Evolutionary conservation across 2,888 invertebrate genomes (phyloP), one percentile per base, ranked within the genome.

Genomic region (Catocala sponsa): DNA sequence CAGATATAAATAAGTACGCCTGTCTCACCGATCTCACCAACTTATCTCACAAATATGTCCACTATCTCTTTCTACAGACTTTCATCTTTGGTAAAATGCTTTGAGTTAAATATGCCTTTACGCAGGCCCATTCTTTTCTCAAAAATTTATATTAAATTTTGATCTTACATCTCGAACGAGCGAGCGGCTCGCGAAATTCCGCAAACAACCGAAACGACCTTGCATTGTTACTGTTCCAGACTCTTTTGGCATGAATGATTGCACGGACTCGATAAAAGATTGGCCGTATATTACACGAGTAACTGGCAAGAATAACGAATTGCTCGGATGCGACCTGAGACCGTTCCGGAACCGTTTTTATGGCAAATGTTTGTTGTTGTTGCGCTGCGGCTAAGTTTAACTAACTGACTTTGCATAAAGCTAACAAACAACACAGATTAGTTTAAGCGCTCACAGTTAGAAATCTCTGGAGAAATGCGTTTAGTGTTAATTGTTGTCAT

Each of bases 1-100:
- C 79, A 67, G 86, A 86, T 88, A 90, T 89, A 90, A 90, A 91
- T 90, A 90, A 85, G 84, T 78, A 69, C 76, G 72, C 65, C 82
- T 79, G 84, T 82, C 84, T 78, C 78, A 75, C 74, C 75, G 83
- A 83, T 86, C 81, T 83, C 78, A 75, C 77, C 80, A 80, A 86
- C 86, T 86, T 86, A 88, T 88, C 84, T 85, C 74, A 76, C 79
- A 82, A 86, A 86, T 85, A 81, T 78, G 77, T 79, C 72, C 74
- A 72, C 69, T 80, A 84, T 83, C 79, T 78, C 73, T 72, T 74
- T 69, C 74, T 71, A 74, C 74, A 68, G 79, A 81, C 85, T 86
- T 86, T 85, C 81, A 76, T 75, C 72, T 72, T 65, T 65, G 67
- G 53, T 51, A 69, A 72, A 71, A 44, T 60, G 55, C 63, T 61